Base-by-base conservation (phyloP, 2,888 invertebrate genomes). In the Phrixothrix hirtus region DNA sequence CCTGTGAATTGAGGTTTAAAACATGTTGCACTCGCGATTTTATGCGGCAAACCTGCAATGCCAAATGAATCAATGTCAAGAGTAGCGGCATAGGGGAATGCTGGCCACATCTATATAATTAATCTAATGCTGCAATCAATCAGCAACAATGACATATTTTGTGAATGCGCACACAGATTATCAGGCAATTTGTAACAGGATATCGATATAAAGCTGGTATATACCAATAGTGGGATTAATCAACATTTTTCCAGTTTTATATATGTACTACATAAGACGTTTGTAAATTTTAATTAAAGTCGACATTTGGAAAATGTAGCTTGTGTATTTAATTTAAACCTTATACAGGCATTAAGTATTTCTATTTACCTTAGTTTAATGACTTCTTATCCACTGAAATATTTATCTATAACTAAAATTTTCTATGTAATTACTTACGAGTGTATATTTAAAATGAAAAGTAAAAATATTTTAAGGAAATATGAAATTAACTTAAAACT, bases 71-170 rank as follows among this genome's bases (percentile, higher is more conserved):
- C 15, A 17, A 42, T 25, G 42, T 42, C 34, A 42, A 21, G 32
- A 17, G 21, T 41, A 31, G n/a, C n/a, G n/a, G 31, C 32, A 42
- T 42, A 36, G 26, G 25, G 31, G 32, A 43, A 36, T 37, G 31
- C 37, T 31, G 41, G 36, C 26, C 43, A 30, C 42, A 49, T 43
- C 37, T 42, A 11, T 43, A 41, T 49, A 49, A 49, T 49, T 49
- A 49, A 49, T 49, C 49, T 49, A 31, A 42, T 43, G 36, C 43
- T 15, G 49, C 49, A 49, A 49, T 49, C 49, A 49, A 49, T 49
- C 49, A 49, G 42, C 15, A 39, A 38, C 48, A 48, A 48, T 49
- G 49, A 49, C 49, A 49, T 42, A 49, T 43, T 49, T 37, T 35
- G 39, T 46, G 31, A 46, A 46, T 46, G 47, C 26, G 26, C 31